Conservation (phyloP, 2,113 vertebrate genomes). For the Bubo scandiacus region DNA sequence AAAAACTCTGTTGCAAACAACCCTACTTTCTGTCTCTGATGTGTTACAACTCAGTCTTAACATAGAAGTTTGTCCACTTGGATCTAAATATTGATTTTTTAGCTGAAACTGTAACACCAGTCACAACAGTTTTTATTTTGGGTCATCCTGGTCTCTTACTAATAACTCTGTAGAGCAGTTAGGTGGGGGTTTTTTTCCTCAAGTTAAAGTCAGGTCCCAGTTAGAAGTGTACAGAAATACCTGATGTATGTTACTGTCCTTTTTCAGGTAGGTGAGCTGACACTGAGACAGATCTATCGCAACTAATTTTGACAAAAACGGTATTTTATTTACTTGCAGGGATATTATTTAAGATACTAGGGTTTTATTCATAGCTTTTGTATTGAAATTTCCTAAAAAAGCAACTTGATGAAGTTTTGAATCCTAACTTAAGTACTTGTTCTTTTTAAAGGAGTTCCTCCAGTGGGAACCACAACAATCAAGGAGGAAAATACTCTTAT, state of each 20-base stretch:
- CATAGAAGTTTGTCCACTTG: not conserved
- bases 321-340: not conserved
- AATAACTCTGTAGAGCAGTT: not conserved
- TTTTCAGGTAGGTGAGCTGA: not conserved
- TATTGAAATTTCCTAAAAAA: not conserved
- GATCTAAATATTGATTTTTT: not conserved
- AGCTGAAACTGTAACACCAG: not conserved
- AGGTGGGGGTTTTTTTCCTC: accelerated
- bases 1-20: not conserved
- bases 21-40: not conserved
- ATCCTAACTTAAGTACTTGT: not conserved
- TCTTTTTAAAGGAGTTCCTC: conserved; percentile 46
- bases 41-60: not conserved
- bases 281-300: not conserved
- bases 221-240: not conserved
- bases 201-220: not conserved
- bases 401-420: not conserved
- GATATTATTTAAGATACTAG: not conserved
- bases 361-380: not conserved
- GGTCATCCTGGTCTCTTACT: not conserved
- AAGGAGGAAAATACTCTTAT: conserved; percentile 37
- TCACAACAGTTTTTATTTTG: not conserved
- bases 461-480: not conserved
- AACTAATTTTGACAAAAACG: not conserved
- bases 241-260: not conserved